Percentiles rank a stretch among this genome's conserved stretches.
These are phyloP conservation scores for Miniopterus natalensis DNA, from an alignment of 2,113 vertebrate genomes.

Conservation along the genomic window DNA sequence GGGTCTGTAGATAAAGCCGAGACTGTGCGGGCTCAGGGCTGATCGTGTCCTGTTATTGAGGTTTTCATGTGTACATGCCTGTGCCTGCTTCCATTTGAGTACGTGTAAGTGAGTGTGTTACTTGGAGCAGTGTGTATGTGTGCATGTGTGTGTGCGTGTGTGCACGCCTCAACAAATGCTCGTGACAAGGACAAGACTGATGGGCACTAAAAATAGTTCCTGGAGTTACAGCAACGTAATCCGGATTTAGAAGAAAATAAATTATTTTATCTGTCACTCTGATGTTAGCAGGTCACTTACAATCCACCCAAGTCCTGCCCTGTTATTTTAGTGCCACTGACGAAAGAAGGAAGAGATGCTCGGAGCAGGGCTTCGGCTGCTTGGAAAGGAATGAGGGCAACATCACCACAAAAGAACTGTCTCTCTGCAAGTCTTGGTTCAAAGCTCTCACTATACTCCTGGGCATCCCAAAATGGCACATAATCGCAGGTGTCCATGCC, in stretches of 20 bases:
- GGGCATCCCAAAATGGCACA: not conserved
- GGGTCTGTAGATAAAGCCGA: not conserved
- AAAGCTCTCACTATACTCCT: not conserved
- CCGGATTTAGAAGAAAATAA: constrained; percentile 83
- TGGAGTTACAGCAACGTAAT: constrained; percentile 74
- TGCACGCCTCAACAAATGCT: constrained; percentile 27
- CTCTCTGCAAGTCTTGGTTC: not conserved
- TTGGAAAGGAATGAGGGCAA: not conserved
- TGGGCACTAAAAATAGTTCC: constrained; percentile 69
- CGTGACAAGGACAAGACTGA: constrained; percentile 61
- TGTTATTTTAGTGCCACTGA: constrained; percentile 32
- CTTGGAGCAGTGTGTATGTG: not conserved
- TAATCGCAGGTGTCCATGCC: not conserved
- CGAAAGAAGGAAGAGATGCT: not conserved
- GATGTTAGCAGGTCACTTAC: constrained; percentile 77
- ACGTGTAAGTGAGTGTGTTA: no score
- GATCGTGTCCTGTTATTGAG: not conserved
- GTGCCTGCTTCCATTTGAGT: not conserved
- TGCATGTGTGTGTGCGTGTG: fast-evolving
- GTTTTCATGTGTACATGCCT: fast-evolving
- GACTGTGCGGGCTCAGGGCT: not conserved
- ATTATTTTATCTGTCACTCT: constrained; percentile 75
- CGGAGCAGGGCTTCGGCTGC: not conserved
- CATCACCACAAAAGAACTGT: not conserved
- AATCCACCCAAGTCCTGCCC: constrained; percentile 50